Evolutionary conservation across 2,113 vertebrate species (phyloP).

Genomic region (Drymodes brunneopygia): DNA sequence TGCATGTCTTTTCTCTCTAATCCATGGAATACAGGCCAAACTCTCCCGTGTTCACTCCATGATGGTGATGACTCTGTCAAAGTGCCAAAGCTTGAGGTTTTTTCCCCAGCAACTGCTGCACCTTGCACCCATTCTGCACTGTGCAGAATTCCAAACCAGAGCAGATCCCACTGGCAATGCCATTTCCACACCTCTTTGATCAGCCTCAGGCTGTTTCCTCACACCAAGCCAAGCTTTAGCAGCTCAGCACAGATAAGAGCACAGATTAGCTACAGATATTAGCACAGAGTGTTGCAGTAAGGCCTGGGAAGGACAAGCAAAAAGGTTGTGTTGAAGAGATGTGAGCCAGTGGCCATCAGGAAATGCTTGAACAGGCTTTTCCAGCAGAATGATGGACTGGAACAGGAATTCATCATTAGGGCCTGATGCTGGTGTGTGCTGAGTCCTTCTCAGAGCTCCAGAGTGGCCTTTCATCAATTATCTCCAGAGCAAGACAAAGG

Average conservation of each 20-base stretch:
- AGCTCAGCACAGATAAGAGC: too few relatives aligned
- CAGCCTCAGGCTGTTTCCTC: neutral
- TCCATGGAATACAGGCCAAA: neutral
- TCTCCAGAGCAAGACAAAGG: neutral
- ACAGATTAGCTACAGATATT: neutral
- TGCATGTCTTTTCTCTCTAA: neutral
- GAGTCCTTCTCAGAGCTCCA: neutral
- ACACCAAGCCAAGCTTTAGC: neutral
- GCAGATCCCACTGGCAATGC: neutral
- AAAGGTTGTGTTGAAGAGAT: neutral
- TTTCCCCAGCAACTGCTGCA: neutral
- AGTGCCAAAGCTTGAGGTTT: neutral
- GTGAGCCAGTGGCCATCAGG: neutral
- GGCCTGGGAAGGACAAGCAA: neutral
- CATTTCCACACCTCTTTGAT: neutral
- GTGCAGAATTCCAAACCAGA: neutral
- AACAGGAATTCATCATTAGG: neutral
- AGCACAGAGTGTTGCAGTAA: neutral
- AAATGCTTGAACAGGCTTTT: neutral
- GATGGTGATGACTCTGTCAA: neutral
- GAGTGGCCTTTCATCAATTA: neutral
- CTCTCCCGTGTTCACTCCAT: neutral
- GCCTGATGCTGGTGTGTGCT: neutral
- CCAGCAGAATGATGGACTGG: neutral
- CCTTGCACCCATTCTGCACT: neutral